Evolutionary conservation across 1,140 invertebrate species (phyloP).

Genomic region (Archivesica marissinica): DNA sequence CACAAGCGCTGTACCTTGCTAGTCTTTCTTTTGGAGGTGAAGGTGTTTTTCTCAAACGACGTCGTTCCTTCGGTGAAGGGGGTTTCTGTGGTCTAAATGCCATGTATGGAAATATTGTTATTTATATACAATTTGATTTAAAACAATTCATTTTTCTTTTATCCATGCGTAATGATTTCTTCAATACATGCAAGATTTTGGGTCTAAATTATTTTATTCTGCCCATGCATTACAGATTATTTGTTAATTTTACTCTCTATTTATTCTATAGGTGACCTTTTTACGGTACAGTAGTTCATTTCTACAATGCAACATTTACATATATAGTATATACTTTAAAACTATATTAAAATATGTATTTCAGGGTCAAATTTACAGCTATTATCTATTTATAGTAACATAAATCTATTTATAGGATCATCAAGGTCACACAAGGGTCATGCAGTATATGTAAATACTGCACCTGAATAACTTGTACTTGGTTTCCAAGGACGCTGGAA

Average conservation of each 20-base stretch:
- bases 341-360: no score
- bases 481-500: conserved; percentile 67
- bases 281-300: no score
- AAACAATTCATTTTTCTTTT: background rate
- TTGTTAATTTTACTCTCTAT: no score
- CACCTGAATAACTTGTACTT: conserved; percentile 73
- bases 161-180: background rate
- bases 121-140: background rate
- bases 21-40: conserved; percentile 71
- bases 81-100: conserved; percentile 69
- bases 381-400: background rate
- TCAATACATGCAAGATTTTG: background rate
- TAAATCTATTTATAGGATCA: conserved; percentile 38
- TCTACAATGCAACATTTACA: no score
- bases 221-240: background rate
- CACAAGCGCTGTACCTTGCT: conserved; percentile 22
- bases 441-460: conserved; percentile 50
- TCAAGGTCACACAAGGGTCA: conserved; percentile 37
- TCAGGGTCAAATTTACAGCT: background rate
- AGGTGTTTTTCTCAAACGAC: conserved; percentile 65
- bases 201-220: no score
- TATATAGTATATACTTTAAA: no score
- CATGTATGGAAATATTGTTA: conserved; percentile 15
- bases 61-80: conserved; percentile 68
- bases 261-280: no score